Conservation (phyloP, 1,140 invertebrate species). For the Apolygus lucorum region DNA sequence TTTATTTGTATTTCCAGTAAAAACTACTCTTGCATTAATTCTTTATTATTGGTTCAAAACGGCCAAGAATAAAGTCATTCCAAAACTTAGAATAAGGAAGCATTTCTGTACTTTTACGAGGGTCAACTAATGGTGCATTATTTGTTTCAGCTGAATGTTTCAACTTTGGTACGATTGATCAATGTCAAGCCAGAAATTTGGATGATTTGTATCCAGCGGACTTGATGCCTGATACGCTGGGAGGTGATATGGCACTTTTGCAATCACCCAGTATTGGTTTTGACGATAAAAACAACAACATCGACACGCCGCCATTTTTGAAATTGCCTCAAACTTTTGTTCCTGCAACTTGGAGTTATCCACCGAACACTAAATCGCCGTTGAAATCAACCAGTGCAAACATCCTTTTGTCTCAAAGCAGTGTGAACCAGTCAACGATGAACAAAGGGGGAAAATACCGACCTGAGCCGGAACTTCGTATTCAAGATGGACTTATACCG, state of each 20-base stretch:
- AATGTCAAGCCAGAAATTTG: conserved; percentile 1
- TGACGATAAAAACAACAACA: conserved; percentile 13
- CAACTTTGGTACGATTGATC: conserved; percentile 21
- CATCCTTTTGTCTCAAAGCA: conserved; percentile 13
- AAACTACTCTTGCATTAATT: no score
- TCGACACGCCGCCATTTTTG: not conserved
- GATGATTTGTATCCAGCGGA: conserved; percentile 12
- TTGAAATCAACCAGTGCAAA: conserved; percentile 12
- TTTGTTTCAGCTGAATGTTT: conserved; percentile 18
- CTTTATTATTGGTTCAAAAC: no score
- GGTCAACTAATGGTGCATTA: no score
- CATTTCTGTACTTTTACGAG: no score
- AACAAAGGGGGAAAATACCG: not conserved
- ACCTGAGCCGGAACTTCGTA: not conserved
- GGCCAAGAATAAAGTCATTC: no score
- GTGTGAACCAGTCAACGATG: not conserved
- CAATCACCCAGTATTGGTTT: not conserved
- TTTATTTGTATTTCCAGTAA: no score
- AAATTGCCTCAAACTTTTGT: not conserved
- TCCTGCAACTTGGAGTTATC: not conserved
- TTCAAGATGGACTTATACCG: not conserved
- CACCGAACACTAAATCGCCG: conserved; percentile 8
- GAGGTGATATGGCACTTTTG: not conserved
- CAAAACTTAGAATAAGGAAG: no score
- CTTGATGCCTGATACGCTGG: conserved; percentile 17